Conservation (phyloP, 2,888 invertebrate genomes). For the Archaeoteleia sp. region DNA sequence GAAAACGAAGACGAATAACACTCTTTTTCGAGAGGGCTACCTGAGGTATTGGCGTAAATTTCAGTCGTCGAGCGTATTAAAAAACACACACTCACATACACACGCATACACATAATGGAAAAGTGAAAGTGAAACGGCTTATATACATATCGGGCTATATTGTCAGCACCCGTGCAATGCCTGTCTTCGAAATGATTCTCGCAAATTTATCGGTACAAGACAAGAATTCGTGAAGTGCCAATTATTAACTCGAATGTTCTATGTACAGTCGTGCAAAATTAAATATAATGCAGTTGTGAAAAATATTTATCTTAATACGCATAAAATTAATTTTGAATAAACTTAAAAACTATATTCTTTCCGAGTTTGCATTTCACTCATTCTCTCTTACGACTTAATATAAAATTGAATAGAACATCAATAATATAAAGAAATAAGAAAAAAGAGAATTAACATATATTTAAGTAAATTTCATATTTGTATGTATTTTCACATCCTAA, state of each 20-base stretch:
- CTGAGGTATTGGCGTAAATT: slow-evolving; percentile 59
- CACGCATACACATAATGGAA: slow-evolving; percentile 17
- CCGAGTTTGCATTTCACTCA: too few relatives aligned
- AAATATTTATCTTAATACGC: too few relatives aligned
- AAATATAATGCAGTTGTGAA: too few relatives aligned
- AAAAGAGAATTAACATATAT: too few relatives aligned
- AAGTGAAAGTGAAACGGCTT: slow-evolving; percentile 37
- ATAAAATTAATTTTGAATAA: too few relatives aligned
- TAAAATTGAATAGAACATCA: too few relatives aligned
- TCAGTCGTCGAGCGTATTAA: slow-evolving; percentile 55
- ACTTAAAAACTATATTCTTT: too few relatives aligned
- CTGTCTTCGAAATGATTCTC: slow-evolving; percentile 57
- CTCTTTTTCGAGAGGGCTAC: slow-evolving; percentile 37
- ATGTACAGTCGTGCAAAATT: too few relatives aligned
- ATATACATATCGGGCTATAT: slow-evolving; percentile 56
- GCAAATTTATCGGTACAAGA: neutral
- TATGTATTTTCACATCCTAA: too few relatives aligned
- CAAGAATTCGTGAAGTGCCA: slow-evolving; percentile 11
- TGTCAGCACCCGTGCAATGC: slow-evolving; percentile 64
- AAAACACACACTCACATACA: slow-evolving; percentile 43
- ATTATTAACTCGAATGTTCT: slow-evolving; percentile 10
- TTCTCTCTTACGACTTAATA: too few relatives aligned
- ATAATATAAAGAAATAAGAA: too few relatives aligned
- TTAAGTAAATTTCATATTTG: too few relatives aligned
- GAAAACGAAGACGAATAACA: neutral